These are phyloP conservation scores for Netelia melanura DNA, from an alignment of 2,888 invertebrate species.

Conservation along the genomic window DNA sequence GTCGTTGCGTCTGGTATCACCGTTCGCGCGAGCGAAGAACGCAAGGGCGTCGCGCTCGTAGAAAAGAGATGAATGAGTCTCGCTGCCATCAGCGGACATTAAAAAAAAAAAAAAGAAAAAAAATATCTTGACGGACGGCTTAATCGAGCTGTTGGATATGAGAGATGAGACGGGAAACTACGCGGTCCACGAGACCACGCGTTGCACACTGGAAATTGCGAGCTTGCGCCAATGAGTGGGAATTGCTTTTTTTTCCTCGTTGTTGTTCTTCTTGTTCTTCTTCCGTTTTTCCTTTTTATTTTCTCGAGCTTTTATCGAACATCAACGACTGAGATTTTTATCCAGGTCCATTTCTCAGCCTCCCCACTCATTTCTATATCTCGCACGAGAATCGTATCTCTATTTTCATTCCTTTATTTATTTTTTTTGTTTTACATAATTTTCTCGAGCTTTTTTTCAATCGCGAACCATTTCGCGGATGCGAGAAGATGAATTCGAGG, in stretches of 20 bases:
- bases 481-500: slow-evolving; percentile 30
- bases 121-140: slow-evolving; percentile 69
- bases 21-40: slow-evolving; percentile 6
- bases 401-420: neutral
- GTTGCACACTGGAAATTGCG: slow-evolving; percentile 21
- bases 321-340: neutral
- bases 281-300: neutral
- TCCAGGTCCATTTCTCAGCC: neutral
- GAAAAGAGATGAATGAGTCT: slow-evolving; percentile 65
- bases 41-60: slow-evolving; percentile 54
- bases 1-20: slow-evolving; percentile 23
- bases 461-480: neutral
- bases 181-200: slow-evolving; percentile 19
- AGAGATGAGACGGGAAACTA: slow-evolving; percentile 37
- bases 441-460: neutral
- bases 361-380: neutral
- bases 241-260: neutral
- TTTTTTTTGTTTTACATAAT: neutral
- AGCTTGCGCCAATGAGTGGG: neutral
- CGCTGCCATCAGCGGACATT: slow-evolving; percentile 54
- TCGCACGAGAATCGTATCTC: neutral
- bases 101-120: slow-evolving; percentile 36
- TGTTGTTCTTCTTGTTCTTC: neutral
- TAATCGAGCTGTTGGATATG: slow-evolving; percentile 60
- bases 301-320: neutral